These are phyloP conservation scores for Metellina segmentata DNA, from an alignment of 2,888 invertebrate species.

Conservation along the genomic window DNA sequence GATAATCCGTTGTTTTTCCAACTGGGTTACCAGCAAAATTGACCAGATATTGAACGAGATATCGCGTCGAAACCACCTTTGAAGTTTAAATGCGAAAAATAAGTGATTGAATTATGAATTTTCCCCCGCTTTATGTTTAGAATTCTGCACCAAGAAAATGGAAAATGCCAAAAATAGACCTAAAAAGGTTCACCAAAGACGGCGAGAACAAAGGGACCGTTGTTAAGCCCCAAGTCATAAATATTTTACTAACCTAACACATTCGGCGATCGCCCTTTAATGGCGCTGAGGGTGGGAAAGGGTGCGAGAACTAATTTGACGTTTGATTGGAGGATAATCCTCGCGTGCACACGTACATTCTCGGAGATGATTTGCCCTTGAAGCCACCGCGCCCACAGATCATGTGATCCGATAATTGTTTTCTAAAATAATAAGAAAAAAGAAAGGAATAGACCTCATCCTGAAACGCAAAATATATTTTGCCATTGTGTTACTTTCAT, in stretches of 20 bases:
- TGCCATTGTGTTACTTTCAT: constrained; percentile 12
- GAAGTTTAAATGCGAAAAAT: too few species aligned
- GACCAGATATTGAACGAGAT: too few species aligned
- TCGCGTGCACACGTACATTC: constrained; percentile 64
- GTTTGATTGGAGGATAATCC: constrained; percentile 59
- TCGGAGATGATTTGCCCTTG: constrained; percentile 65
- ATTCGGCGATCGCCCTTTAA: constrained; percentile 23
- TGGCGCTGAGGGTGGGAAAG: constrained; percentile 20
- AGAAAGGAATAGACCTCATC: neutral
- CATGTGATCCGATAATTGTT: constrained; percentile 55
- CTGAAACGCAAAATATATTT: constrained; percentile 4
- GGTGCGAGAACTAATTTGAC: constrained; percentile 63
- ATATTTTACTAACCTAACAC: constrained; percentile 55
- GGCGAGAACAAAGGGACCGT: too few species aligned
- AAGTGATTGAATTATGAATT: too few species aligned
- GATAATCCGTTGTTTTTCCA: too few species aligned
- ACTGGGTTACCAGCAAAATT: too few species aligned
- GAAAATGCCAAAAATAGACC: too few species aligned
- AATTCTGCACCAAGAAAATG: too few species aligned
- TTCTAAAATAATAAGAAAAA: neutral
- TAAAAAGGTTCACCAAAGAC: too few species aligned
- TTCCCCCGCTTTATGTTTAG: too few species aligned
- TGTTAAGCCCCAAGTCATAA: neutral
- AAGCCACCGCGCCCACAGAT: constrained; percentile 59
- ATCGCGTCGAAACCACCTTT: too few species aligned